Base-by-base conservation (phyloP, 1,140 invertebrate species). In the Oryctes rhinoceros region DNA sequence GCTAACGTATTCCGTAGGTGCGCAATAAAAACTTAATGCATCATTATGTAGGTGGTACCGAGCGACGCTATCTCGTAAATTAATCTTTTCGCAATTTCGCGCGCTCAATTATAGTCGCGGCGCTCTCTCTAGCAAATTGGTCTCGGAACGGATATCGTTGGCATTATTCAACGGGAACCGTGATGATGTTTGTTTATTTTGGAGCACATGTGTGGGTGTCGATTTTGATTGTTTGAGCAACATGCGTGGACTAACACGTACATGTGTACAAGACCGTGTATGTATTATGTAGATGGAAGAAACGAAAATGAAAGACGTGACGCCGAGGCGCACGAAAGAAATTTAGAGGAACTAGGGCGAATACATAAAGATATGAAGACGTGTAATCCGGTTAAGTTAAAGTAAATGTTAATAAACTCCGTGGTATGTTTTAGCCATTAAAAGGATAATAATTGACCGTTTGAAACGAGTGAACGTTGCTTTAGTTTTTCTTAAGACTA, bases 1-100 rank as follows among this genome's bases (percentile, higher is more conserved):
- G 3, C 53, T 59, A 59, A 18, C 15, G 15, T 30, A 11, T 15
- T 18, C 53, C 65, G 65, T 71, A 71, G 65, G 65, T 71, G 65
- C 65, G 4, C 65, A 71, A 71, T 71, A 71, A 35, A 71, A 35
- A 37, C 65, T 71, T 71, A 71, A 71, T 71, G 65, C 65, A 71
- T 71, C 65, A 71, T 71, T 71, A 71, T 71, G 65, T 71, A 71
- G 65, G 65, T 71, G 65, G 65, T 71, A 37, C 65, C 10, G 35
- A 71, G 24, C 65, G 65, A 71, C 65, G 65, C 65, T 71, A 71
- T 71, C 65, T 71, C 24, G 20, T 71, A 71, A 71, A 71, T 71
- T 71, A 71, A 71, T 71, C 65, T 71, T 24, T 71, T 37, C 24
- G 65, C 65, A 71, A 71, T 71, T 71, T 71, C 35, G 65, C 65